A percentile compares a stretch with the other conserved stretches of the same genome.
These are phyloP conservation scores for Melieria picta DNA, from an alignment of 2,888 invertebrate genomes.

Conservation along the genomic window DNA sequence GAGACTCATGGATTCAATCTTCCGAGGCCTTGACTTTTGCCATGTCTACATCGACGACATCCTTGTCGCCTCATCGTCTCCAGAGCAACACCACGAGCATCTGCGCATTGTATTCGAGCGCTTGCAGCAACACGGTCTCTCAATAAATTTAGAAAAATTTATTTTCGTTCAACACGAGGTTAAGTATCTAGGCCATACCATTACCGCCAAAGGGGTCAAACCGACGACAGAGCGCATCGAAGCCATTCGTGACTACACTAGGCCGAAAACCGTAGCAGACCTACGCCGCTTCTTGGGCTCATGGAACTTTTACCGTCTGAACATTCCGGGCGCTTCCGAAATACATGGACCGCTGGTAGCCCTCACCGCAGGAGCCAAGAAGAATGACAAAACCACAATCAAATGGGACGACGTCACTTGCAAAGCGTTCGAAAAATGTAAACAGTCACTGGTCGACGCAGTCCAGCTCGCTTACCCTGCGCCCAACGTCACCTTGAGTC, in stretches of 20 bases:
- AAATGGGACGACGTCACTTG: no score
- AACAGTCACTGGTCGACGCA: slow-evolving; percentile 33
- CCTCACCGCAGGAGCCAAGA: slow-evolving; percentile 33
- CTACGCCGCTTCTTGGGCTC: slow-evolving; percentile 43
- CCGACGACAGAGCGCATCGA: slow-evolving; percentile 33
- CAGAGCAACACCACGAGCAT: slow-evolving; percentile 41
- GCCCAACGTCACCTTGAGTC: slow-evolving; percentile 22
- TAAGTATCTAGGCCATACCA: slow-evolving; percentile 33
- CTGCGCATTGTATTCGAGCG: slow-evolving; percentile 43
- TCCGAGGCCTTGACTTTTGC: slow-evolving; percentile 42
- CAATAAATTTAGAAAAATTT: slow-evolving; percentile 36
- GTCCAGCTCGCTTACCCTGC: slow-evolving; percentile 31
- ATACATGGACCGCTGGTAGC: slow-evolving; percentile 34
- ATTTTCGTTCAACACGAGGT: slow-evolving; percentile 25
- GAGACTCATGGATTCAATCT: slow-evolving; percentile 52
- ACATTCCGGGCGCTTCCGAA: slow-evolving; percentile 34
- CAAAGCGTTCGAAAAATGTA: slow-evolving; percentile 37
- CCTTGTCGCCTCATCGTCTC: slow-evolving; percentile 24
- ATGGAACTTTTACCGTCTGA: slow-evolving; percentile 43
- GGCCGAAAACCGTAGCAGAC: slow-evolving; percentile 27
- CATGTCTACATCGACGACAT: slow-evolving; percentile 52
- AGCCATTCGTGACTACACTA: slow-evolving; percentile 30
- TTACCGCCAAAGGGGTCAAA: slow-evolving; percentile 32
- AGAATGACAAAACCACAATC: slow-evolving; percentile 32
- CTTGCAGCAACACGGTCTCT: slow-evolving; percentile 22